Evolutionary conservation across 1,140 invertebrate genomes (phyloP).

Genomic region (Lineus longissimus): DNA sequence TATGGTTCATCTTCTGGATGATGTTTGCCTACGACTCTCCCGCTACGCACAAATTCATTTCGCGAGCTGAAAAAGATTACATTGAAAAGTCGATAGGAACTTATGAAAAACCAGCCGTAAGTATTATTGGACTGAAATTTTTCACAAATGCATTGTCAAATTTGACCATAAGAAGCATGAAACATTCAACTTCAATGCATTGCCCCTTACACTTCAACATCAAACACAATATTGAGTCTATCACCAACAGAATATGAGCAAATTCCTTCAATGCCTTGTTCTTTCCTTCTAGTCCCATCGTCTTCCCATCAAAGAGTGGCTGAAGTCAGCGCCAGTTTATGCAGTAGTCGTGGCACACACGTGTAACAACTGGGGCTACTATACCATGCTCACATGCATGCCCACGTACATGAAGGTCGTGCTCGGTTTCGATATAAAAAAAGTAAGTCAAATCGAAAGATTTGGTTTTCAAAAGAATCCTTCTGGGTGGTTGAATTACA

Average conservation of each 20-base stretch:
- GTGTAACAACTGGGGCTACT: slow-evolving; percentile 88
- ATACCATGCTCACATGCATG: slow-evolving; percentile 85
- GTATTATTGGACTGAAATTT: too few species aligned
- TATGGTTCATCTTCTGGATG: slow-evolving; percentile 38
- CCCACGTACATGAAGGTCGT: slow-evolving; percentile 90
- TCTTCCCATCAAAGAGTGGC: slow-evolving; percentile 65
- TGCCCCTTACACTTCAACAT: too few species aligned
- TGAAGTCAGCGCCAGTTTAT: slow-evolving; percentile 79
- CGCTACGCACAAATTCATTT: slow-evolving; percentile 30
- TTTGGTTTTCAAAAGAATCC: too few species aligned
- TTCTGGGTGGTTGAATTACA: too few species aligned
- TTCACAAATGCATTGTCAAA: too few species aligned
- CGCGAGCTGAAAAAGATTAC: slow-evolving; percentile 27
- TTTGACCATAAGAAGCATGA: too few species aligned
- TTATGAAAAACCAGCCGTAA: neutral
- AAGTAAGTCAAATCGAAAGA: slow-evolving; percentile 56
- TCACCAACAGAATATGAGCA: too few species aligned
- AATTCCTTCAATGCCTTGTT: too few species aligned
- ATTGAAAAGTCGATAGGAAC: slow-evolving; percentile 28
- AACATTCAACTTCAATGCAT: too few species aligned
- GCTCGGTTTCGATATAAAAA: slow-evolving; percentile 74
- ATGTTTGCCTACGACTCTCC: slow-evolving; percentile 32
- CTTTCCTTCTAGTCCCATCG: neutral
- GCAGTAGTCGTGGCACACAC: slow-evolving; percentile 77
- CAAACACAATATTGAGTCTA: too few species aligned